Conservation (phyloP, 1,140 invertebrate species). For the Lutraria rhynchaena region DNA sequence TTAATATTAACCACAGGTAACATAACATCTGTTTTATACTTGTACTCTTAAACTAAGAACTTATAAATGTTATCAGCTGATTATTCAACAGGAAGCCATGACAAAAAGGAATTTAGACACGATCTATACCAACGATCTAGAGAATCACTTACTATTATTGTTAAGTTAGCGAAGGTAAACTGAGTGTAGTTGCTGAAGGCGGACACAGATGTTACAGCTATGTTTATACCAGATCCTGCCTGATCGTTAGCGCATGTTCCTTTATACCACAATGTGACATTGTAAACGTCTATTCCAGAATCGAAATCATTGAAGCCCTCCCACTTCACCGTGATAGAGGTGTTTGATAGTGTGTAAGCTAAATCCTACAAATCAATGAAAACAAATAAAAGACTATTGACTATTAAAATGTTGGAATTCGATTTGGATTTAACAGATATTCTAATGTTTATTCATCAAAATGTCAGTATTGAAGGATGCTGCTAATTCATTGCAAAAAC, state of each 20-base stretch:
- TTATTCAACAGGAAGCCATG: too few species aligned
- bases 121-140: too few species aligned
- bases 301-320: constrained; percentile 65
- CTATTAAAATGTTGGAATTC: not conserved
- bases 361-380: constrained; percentile 54
- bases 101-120: too few species aligned
- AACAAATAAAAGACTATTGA: constrained; percentile 1
- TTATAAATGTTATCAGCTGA: too few species aligned
- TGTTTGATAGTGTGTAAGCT: constrained; percentile 56
- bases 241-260: constrained; percentile 46
- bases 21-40: too few species aligned
- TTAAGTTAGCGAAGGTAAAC: constrained; percentile 65
- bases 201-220: constrained; percentile 21
- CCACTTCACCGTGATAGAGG: constrained; percentile 62
- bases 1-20: too few species aligned
- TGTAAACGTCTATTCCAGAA: constrained; percentile 61
- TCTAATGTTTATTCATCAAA: not conserved
- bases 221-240: not conserved
- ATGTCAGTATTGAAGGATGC: not conserved
- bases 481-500: not conserved
- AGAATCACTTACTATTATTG: constrained; percentile 60
- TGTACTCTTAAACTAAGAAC: too few species aligned
- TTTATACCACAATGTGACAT: constrained; percentile 58
- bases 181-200: constrained; percentile 56
- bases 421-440: not conserved